These are phyloP conservation scores for Diarsia rubi DNA, from an alignment of 2,888 invertebrate species.

Conservation along the genomic window DNA sequence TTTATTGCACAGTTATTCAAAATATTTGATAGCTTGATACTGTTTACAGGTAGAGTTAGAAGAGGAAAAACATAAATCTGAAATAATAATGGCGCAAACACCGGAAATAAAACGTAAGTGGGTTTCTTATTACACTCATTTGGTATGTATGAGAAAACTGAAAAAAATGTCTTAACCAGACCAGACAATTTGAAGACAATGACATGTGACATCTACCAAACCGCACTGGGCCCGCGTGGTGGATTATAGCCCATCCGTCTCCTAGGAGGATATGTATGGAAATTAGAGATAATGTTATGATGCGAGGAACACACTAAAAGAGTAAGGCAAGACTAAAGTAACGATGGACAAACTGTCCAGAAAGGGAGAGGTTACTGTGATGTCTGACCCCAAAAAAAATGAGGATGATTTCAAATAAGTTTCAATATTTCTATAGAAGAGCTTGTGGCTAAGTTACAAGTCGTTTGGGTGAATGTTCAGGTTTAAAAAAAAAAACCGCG, in stretches of 20 bases:
- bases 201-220: no score
- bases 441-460: no score
- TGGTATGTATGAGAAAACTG: not conserved
- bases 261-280: no score
- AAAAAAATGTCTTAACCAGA: no score
- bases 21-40: not conserved
- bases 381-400: no score
- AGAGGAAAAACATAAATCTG: constrained; percentile 83
- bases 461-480: no score
- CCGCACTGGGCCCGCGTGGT: no score
- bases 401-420: no score
- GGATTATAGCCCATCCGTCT: no score
- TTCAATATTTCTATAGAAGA: no score
- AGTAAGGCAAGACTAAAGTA: not conserved
- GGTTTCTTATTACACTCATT: not conserved
- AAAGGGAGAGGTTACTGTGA: not conserved
- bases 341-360: not conserved
- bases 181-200: no score
- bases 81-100: constrained; percentile 80
- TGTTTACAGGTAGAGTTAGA: constrained; percentile 80
- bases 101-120: constrained; percentile 86
- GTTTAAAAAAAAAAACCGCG: no score
- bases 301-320: not conserved
- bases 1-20: not conserved
- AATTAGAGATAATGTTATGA: not conserved